Percentiles rank a stretch among this genome's conserved stretches.
Conservation (phyloP, 2,888 invertebrate genomes). For the Apotomis turbidana region DNA sequence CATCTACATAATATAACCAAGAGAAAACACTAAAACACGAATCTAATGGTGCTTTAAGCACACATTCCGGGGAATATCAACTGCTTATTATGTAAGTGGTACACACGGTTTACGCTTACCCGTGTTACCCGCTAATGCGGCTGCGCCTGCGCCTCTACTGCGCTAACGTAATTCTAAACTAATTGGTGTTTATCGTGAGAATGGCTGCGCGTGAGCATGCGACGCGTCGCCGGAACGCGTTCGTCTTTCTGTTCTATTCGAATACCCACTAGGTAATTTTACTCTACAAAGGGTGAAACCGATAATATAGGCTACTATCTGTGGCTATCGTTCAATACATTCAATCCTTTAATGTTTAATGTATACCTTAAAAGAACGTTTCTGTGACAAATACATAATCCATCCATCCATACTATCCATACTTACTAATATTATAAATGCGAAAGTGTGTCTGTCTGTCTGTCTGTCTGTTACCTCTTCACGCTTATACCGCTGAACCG, state of each 20-base stretch:
- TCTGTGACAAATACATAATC: too few species aligned
- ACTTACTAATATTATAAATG: too few species aligned
- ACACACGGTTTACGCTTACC: conserved; percentile 4
- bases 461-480: too few species aligned
- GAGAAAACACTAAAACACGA: not conserved
- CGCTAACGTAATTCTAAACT: conserved; percentile 31
- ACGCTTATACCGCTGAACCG: too few species aligned
- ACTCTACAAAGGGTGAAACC: not conserved
- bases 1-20: not conserved
- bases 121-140: conserved; percentile 21
- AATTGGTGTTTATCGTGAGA: conserved; percentile 41
- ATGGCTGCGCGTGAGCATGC: conserved; percentile 22
- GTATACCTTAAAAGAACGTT: too few species aligned
- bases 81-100: not conserved
- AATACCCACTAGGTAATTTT: not conserved
- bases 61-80: not conserved
- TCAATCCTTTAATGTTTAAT: too few species aligned
- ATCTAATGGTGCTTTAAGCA: not conserved
- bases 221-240: conserved; percentile 3
- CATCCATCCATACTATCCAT: too few species aligned
- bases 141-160: not conserved
- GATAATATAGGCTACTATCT: too few species aligned
- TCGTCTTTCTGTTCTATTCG: not conserved
- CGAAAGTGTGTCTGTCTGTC: too few species aligned
- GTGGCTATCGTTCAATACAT: too few species aligned